Base-by-base conservation (phyloP, 2,113 vertebrate genomes). In the Brachirus orientalis region DNA sequence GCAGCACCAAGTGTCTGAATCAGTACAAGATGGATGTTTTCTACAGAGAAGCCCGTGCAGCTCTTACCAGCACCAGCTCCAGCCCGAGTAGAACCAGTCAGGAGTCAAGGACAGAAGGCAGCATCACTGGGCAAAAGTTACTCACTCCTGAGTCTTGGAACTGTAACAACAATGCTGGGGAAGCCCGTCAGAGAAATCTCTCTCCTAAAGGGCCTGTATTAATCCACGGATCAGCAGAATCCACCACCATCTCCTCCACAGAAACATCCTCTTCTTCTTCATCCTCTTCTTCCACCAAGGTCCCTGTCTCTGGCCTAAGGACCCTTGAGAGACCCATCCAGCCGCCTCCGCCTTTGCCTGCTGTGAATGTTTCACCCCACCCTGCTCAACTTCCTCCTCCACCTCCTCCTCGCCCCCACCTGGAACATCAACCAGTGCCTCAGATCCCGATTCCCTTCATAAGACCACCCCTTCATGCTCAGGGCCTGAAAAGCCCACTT, bases 1-100 rank as follows among this genome's bases (percentile, higher is more conserved):
- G 97, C 94, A 98, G 96, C 91, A 96, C 96, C 82, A 99, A 99
- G 93, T 99, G 97, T 91, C 94, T 99, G 89, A 99, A 99, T 93
- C 97, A 99, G 90, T 99, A 99, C 92, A 99, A 99, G 95, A 99
- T 99, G 97, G 97, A 98, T 89, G 97, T 98, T 88, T 99, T 99
- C 93, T 99, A 99, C 92, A 92, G 96, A 92, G 97, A 99, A 88
- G 96, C 97, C 67, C 96, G 96, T 73, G 96, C 97, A 79, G 96
- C 96, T 72, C 97, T 99, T 86, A 96, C 95, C 88, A 95, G 94
- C 87, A 96, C 95, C 88, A 95, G 94, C 90, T 96, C 96, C 88
- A 94, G 95, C 87, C 94, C 96, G 66, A 92, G 94, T 79, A 95
- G 95, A 88, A 86, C 93, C 84, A 92, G 91, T 82, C 90, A 95